These are phyloP conservation scores for Camptogramma bilineatum DNA, from an alignment of 2,888 invertebrate genomes.

Conservation along the genomic window DNA sequence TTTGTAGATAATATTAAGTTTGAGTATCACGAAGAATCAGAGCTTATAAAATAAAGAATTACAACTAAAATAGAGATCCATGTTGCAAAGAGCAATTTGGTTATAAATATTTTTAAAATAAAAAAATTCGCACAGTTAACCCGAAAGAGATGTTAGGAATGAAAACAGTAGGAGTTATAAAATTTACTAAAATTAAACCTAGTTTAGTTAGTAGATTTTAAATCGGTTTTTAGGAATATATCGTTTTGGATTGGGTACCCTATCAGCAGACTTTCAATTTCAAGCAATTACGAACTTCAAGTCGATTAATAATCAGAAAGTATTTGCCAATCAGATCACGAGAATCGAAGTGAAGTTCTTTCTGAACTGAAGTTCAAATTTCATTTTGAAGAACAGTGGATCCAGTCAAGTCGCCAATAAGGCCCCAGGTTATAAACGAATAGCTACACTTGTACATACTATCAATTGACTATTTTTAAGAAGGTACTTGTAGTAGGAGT, in stretches of 20 bases:
- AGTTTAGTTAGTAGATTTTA: conserved; percentile 4
- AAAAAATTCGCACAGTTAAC: conserved; percentile 14
- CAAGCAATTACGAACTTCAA: too few species aligned
- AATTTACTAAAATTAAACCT: conserved; percentile 5
- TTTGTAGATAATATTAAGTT: conserved; percentile 39
- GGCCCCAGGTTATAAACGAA: neutral
- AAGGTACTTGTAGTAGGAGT: neutral
- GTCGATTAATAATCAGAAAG: too few species aligned
- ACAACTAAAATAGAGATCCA: conserved; percentile 44
- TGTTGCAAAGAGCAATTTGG: conserved; percentile 39
- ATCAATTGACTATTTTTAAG: neutral
- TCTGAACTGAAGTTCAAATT: too few species aligned
- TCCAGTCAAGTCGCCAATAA: neutral
- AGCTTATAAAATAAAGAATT: conserved; percentile 42
- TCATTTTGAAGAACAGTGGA: too few species aligned
- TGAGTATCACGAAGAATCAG: conserved; percentile 44
- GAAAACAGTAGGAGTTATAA: conserved; percentile 25
- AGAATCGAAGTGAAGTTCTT: too few species aligned
- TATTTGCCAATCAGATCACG: neutral
- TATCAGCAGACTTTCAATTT: neutral
- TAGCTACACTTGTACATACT: neutral
- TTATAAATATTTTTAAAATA: conserved; percentile 29
- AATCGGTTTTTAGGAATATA: neutral
- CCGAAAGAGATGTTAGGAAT: conserved; percentile 32
- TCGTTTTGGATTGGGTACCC: neutral